Conservation (phyloP, 2,113 vertebrate genomes). For the Cheirogaleus medius region DNA sequence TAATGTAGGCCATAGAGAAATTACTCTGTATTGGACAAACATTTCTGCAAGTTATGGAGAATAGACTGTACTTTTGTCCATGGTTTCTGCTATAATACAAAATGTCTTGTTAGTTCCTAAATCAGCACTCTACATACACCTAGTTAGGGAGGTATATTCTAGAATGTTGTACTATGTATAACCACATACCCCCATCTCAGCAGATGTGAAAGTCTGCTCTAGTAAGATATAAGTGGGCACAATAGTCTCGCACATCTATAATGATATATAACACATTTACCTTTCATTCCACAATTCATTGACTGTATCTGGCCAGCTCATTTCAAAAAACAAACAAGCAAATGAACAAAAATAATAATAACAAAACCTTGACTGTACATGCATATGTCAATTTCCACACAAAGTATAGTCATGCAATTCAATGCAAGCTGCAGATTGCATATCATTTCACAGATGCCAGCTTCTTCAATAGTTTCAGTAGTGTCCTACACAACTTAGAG, state of each 20-base stretch:
- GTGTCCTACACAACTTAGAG: background rate
- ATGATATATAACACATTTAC: background rate
- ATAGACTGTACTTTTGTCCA: background rate
- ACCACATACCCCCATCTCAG: background rate
- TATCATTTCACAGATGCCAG: background rate
- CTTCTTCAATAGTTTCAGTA: background rate
- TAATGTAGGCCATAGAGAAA: slow-evolving; percentile 22
- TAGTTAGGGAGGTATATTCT: background rate
- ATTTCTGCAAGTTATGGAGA: slow-evolving; percentile 28
- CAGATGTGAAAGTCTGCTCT: background rate
- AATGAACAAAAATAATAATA: background rate
- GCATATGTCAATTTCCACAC: background rate
- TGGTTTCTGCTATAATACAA: background rate
- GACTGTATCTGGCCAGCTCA: background rate
- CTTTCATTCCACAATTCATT: background rate
- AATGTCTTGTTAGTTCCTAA: background rate
- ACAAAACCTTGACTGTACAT: background rate
- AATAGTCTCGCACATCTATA: fast-evolving
- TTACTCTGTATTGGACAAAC: background rate
- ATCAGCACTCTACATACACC: background rate
- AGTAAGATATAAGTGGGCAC: background rate
- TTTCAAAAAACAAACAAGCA: background rate
- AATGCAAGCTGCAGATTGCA: background rate
- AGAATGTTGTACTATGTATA: background rate
- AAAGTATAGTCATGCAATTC: background rate